Conservation (phyloP, 2,888 invertebrate species). For the Eudasyphora cyanicolor region DNA sequence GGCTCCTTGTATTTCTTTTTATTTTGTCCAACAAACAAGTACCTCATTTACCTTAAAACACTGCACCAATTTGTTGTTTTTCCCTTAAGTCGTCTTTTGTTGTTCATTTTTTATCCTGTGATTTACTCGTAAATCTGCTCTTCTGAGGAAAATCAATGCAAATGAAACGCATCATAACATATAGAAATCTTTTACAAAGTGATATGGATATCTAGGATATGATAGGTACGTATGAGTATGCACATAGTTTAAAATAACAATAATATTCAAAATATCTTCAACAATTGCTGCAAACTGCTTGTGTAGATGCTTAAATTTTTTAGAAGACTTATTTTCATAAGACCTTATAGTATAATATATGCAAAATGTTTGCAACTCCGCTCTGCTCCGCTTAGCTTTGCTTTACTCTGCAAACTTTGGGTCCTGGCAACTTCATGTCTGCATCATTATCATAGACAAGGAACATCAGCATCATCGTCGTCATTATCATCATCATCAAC, state of each 20-base stretch:
- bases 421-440: not conserved
- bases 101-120: no score
- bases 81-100: no score
- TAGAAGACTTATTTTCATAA: not conserved
- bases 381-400: not conserved
- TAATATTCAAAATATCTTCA: not conserved
- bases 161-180: no score
- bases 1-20: no score
- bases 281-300: not conserved
- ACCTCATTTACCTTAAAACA: no score
- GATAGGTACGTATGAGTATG: no score
- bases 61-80: no score
- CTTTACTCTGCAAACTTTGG: not conserved
- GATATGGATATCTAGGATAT: no score
- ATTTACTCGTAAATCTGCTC: not conserved
- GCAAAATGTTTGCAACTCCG: slow-evolving; percentile 13
- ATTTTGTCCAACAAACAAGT: no score
- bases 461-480: not conserved
- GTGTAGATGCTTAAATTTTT: not conserved
- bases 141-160: not conserved
- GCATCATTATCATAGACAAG: slow-evolving; percentile 2
- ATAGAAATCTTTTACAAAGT: no score
- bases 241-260: no score
- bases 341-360: not conserved
- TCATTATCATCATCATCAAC: not conserved